Evolutionary conservation across 2,113 vertebrate genomes (phyloP).

Genomic region (Channa argus): DNA sequence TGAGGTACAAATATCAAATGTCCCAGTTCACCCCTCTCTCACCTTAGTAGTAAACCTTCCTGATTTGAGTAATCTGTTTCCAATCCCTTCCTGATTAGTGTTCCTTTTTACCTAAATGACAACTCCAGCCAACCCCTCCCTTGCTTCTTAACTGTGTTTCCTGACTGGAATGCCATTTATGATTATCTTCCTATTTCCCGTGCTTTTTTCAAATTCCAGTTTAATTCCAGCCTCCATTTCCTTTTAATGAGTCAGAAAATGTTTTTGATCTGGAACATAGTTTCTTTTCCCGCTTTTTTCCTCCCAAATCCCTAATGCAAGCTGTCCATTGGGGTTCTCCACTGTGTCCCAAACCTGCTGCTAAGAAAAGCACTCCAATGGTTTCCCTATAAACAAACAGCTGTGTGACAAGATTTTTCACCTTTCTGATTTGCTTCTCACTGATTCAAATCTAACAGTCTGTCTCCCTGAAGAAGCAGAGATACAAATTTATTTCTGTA

Average conservation of each 20-base stretch:
- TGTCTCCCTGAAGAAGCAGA: slow-evolving; percentile 7
- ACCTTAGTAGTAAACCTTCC: slow-evolving; percentile 79
- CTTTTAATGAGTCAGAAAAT: slow-evolving; percentile 58
- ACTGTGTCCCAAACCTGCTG: slow-evolving; percentile 70
- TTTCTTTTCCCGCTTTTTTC: slow-evolving; percentile 71
- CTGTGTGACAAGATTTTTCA: slow-evolving; percentile 63
- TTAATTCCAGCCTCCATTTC: slow-evolving; percentile 68
- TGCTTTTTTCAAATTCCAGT: slow-evolving; percentile 74
- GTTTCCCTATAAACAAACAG: slow-evolving; percentile 65
- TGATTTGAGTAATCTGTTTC: slow-evolving; percentile 79
- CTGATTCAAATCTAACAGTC: slow-evolving; percentile 61
- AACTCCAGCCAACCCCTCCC: slow-evolving; percentile 68
- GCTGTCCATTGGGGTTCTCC: slow-evolving; percentile 78
- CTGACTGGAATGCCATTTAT: slow-evolving; percentile 78
- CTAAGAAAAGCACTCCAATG: slow-evolving; percentile 73
- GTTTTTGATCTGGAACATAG: slow-evolving; percentile 57
- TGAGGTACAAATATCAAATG: slow-evolving; percentile 87
- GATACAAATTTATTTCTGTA: not conserved
- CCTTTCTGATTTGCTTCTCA: slow-evolving; percentile 64
- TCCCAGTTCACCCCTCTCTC: slow-evolving; percentile 75
- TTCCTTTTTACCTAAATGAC: slow-evolving; percentile 70
- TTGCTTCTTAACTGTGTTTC: slow-evolving; percentile 80
- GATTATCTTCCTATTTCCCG: slow-evolving; percentile 62
- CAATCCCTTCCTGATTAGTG: slow-evolving; percentile 68
- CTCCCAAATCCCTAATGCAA: slow-evolving; percentile 77